phyloP scores from a whole-genome alignment of 2,888 invertebrate species.

The Automeris io region DNA sequence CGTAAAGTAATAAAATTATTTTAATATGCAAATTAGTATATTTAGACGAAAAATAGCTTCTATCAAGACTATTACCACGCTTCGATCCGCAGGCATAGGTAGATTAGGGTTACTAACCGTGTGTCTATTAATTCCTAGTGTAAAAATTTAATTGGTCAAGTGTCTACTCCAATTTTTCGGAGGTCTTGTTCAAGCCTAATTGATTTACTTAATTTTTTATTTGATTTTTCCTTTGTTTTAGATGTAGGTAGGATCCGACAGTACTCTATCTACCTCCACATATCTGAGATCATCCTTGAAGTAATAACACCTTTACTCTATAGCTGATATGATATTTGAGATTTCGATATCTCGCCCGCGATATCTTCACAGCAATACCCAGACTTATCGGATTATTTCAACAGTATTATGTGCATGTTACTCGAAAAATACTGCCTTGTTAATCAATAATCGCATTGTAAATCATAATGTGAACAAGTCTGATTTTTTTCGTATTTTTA shows the following conservation, averaged over 20 bases:
- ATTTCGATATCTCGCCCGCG: constrained; percentile 19
- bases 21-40: no score
- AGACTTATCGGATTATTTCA: constrained; percentile 4
- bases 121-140: no score
- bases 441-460: not conserved
- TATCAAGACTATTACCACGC: no score
- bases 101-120: no score
- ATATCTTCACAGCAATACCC: constrained; percentile 6
- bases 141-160: no score
- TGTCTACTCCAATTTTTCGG: no score
- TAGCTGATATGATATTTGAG: constrained; percentile 27
- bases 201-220: no score
- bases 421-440: not conserved
- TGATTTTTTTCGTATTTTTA: not conserved
- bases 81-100: no score
- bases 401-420: not conserved
- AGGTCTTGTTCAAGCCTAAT: no score
- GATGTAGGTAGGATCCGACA: constrained; percentile 4
- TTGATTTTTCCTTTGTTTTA: no score
- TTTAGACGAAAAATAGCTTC: no score
- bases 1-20: no score
- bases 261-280: constrained; percentile 15
- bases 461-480: not conserved
- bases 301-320: constrained; percentile 13
- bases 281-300: constrained; percentile 35